phyloP scores from a whole-genome alignment of 1,140 invertebrate genomes.

The Mya arenaria region DNA sequence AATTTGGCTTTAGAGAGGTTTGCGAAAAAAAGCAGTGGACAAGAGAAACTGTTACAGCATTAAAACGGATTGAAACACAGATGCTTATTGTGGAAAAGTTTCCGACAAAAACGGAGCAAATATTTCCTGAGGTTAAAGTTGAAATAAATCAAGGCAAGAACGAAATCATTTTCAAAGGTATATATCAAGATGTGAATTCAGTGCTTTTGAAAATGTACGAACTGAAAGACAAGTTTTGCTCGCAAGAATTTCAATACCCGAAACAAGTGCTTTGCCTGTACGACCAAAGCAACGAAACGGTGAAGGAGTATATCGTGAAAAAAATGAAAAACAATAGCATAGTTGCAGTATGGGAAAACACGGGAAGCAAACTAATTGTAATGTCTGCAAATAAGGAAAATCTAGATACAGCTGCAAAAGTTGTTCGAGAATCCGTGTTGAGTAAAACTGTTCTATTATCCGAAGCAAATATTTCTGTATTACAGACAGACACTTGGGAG shows the following conservation, averaged over 20 bases:
- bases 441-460: not conserved
- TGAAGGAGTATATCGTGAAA: conserved; percentile 21
- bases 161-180: conserved; percentile 19
- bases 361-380: not conserved
- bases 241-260: not conserved
- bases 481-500: conserved; percentile 5
- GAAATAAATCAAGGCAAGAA: conserved; percentile 33
- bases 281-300: not conserved
- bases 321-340: conserved; percentile 2
- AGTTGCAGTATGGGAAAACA: conserved; percentile 1
- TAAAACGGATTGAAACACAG: conserved; percentile 32
- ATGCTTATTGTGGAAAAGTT: conserved; percentile 22
- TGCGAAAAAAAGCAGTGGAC: conserved; percentile 10
- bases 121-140: conserved; percentile 7
- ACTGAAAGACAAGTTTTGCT: not conserved
- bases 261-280: not conserved
- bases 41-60: not conserved
- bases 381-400: not conserved
- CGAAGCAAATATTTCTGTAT: not conserved
- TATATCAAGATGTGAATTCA: not conserved
- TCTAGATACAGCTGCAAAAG: not conserved
- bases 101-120: not conserved
- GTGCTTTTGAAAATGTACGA: conserved; percentile 20
- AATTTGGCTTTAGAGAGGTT: conserved; percentile 12
- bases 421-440: not conserved